Evolutionary conservation across 1,140 invertebrate species (phyloP).

Genomic region (Lepidurus arcticus): DNA sequence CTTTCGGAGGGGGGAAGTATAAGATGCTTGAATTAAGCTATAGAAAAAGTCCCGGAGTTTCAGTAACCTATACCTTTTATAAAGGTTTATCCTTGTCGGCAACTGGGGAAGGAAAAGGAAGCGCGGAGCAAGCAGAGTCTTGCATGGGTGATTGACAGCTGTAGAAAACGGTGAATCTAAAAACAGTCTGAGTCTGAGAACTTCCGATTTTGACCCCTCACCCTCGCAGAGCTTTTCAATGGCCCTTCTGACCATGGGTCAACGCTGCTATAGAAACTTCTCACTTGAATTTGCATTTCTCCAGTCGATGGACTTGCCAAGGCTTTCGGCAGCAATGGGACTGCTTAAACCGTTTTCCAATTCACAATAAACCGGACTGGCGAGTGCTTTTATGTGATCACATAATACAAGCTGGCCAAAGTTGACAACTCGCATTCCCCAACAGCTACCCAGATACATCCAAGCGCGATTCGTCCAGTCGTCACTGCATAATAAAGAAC

Average conservation of each 20-base stretch:
- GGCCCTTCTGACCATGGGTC: neutral
- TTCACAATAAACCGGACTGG: neutral
- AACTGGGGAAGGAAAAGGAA: neutral
- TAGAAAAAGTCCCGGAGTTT: neutral
- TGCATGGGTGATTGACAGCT: slow-evolving; percentile 10
- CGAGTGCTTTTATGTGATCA: neutral
- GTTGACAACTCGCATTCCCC: neutral
- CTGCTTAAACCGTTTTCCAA: neutral
- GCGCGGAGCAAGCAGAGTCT: neutral
- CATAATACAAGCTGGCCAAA: neutral
- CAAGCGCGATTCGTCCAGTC: neutral
- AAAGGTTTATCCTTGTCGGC: neutral
- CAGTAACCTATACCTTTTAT: neutral
- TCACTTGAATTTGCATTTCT: neutral
- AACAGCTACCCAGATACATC: neutral
- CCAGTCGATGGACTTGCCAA: neutral
- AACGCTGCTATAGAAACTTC: neutral
- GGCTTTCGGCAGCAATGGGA: neutral
- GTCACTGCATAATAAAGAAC: too few relatives aligned
- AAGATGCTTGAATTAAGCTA: neutral
- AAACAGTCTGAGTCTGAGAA: neutral
- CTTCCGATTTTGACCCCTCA: neutral
- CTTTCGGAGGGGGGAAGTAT: neutral
- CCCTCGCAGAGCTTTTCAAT: neutral
- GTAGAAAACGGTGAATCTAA: neutral